These are phyloP conservation scores for Unio pictorum DNA, from an alignment of 2,888 invertebrate genomes.

Conservation along the genomic window DNA sequence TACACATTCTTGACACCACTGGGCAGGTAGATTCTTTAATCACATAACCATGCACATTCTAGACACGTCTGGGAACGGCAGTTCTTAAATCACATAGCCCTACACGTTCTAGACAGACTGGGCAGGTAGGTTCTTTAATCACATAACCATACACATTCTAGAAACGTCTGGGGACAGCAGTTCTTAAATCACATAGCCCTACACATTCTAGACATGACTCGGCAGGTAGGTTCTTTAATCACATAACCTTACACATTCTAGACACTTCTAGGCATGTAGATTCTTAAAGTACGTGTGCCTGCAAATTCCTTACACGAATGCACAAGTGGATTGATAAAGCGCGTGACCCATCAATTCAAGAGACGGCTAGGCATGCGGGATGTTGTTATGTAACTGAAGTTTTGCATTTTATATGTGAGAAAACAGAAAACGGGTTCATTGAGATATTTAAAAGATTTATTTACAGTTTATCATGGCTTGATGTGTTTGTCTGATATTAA, in stretches of 20 bases:
- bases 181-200: neutral
- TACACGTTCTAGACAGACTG: neutral
- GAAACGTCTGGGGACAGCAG: slow-evolving; percentile 53
- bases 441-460: too few relatives aligned
- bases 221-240: slow-evolving; percentile 17
- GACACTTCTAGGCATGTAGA: slow-evolving; percentile 42
- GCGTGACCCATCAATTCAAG: too few relatives aligned
- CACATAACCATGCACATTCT: slow-evolving; percentile 51
- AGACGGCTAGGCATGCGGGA: too few relatives aligned
- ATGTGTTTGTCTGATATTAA: too few relatives aligned
- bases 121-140: slow-evolving; percentile 17
- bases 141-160: slow-evolving; percentile 50
- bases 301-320: too few relatives aligned
- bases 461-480: too few relatives aligned
- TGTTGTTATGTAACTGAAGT: neutral
- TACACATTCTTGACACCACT: slow-evolving; percentile 56
- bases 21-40: slow-evolving; percentile 45
- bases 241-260: slow-evolving; percentile 50
- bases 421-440: too few relatives aligned
- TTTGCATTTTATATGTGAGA: too few relatives aligned
- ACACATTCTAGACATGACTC: neutral
- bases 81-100: neutral
- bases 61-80: slow-evolving; percentile 53
- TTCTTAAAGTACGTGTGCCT: too few relatives aligned
- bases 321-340: too few relatives aligned